Evolutionary conservation across 2,888 invertebrate species (phyloP), one percentile per base, ranked within the genome.

Genomic region (Chymomyza procnemis): DNA sequence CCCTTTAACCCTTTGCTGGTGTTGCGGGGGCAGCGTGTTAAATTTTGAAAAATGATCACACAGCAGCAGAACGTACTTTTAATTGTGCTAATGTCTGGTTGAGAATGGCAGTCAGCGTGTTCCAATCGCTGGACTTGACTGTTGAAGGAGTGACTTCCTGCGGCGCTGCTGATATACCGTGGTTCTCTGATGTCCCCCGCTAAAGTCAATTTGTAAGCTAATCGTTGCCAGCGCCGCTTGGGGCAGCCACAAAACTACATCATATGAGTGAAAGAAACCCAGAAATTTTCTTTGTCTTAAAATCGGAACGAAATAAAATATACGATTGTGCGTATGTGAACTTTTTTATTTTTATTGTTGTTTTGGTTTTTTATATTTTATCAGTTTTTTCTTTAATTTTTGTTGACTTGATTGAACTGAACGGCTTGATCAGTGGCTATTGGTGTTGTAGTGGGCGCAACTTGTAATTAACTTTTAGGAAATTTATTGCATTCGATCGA

Each of bases 151-250:
- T 75, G 74, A 79, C 75, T 81, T 81, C 79, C 83, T 77, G 78
- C 72, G 71, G 82, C 69, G 76, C 66, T 66, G 56, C 67, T 68
- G 66, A 66, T 66, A 57, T 52, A 63, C 47, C 57, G 58, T 61
- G 56, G 19, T 71, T 69, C 66, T 65, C 68, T 74, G 89, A 87
- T 88, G 85, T 89, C 89, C 89, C 89, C 89, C 89, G 89, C 89
- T 83, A 89, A 83, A 81, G 81, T 85, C 84, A 89, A 89, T 89
- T 89, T 89, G 88, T 88, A 85, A 79, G 88, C 87, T 85, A 85
- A 87, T 88, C 86, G 89, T 78, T 80, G 87, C 77, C 50, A 50
- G 19, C 78, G 78, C 77, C 75, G 81, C 72, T 76, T 87, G 85
- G 87, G 58, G 74, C 75, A 59, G 48, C 34, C 74, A 73, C 65